Evolutionary conservation across 2,113 vertebrate species (phyloP).

Genomic region (Tricholaema leucomelas): DNA sequence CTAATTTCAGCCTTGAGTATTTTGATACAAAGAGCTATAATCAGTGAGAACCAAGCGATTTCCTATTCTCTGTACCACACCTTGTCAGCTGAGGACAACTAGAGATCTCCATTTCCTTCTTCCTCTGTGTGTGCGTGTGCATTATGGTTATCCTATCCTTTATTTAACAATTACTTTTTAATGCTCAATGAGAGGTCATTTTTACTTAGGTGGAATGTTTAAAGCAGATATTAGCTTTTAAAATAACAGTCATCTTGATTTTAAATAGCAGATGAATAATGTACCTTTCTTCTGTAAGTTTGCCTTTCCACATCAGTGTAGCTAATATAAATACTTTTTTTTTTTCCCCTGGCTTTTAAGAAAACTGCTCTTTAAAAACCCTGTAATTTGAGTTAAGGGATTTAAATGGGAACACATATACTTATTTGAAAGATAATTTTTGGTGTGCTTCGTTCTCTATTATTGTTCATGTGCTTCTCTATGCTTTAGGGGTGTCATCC

Average conservation of each 20-base stretch:
- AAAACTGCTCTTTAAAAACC: conserved; percentile 35
- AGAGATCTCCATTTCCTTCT: conserved; percentile 5
- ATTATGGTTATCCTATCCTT: not conserved
- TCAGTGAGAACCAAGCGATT: conserved; percentile 63
- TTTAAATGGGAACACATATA: conserved; percentile 45
- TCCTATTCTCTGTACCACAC: conserved; percentile 49
- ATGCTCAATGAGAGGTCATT: not conserved
- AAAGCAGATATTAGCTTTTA: not conserved
- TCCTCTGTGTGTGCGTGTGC: not conserved
- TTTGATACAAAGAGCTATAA: conserved; percentile 74
- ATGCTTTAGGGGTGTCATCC: not conserved
- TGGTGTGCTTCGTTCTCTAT: conserved; percentile 9
- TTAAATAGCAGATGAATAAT: conserved; percentile 12
- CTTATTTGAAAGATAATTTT: conserved; percentile 47
- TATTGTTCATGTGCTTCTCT: conserved; percentile 36
- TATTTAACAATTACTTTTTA: not conserved
- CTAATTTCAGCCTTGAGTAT: conserved; percentile 72
- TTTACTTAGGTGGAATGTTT: not conserved
- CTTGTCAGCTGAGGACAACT: conserved; percentile 34
- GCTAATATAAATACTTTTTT: conserved; percentile 63
- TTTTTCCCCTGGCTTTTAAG: conserved; percentile 55
- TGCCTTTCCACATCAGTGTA: conserved; percentile 13
- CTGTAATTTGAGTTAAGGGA: conserved; percentile 62
- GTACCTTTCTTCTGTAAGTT: conserved; percentile 12
- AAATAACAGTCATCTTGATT: conserved; percentile 32